Evolutionary conservation across 1,140 invertebrate species (phyloP).

Genomic region (Harlomillsia oculata): DNA sequence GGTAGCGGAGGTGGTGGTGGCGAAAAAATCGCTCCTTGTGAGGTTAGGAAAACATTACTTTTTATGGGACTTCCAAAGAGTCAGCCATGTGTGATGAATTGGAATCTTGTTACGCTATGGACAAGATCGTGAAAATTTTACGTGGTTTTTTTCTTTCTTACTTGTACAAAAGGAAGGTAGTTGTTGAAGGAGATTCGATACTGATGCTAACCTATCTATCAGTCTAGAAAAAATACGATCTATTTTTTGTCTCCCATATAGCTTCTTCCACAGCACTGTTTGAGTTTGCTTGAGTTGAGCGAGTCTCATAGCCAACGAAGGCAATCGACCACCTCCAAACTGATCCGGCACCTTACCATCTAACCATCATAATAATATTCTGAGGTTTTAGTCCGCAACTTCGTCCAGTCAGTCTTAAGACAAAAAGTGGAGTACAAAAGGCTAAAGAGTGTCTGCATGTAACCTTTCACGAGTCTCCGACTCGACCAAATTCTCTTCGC

Average conservation of each 20-base stretch:
- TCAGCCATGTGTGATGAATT: slow-evolving; percentile 35
- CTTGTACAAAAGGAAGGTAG: background rate
- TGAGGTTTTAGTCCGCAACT: no score
- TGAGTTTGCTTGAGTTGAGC: no score
- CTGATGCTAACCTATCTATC: background rate
- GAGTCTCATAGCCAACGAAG: no score
- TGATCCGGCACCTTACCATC: no score
- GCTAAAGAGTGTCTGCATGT: no score
- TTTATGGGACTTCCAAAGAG: slow-evolving; percentile 25
- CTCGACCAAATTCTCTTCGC: no score
- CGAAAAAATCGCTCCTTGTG: slow-evolving; percentile 27
- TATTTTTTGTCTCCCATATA: background rate
- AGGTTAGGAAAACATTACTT: slow-evolving; percentile 30
- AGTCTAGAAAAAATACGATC: slow-evolving; percentile 8
- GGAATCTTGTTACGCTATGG: slow-evolving; percentile 35
- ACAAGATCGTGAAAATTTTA: slow-evolving; percentile 32
- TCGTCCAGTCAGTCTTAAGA: no score
- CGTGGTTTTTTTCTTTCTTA: slow-evolving; percentile 13
- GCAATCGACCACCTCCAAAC: no score
- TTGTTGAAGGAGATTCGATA: background rate
- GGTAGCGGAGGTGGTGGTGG: slow-evolving; percentile 9
- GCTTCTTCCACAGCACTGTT: no score
- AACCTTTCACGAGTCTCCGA: no score
- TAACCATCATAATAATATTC: no score
- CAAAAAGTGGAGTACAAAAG: no score